phyloP scores from a whole-genome alignment of 2,797 vertebrate species.

The Sebastiscus albofasciatus region DNA sequence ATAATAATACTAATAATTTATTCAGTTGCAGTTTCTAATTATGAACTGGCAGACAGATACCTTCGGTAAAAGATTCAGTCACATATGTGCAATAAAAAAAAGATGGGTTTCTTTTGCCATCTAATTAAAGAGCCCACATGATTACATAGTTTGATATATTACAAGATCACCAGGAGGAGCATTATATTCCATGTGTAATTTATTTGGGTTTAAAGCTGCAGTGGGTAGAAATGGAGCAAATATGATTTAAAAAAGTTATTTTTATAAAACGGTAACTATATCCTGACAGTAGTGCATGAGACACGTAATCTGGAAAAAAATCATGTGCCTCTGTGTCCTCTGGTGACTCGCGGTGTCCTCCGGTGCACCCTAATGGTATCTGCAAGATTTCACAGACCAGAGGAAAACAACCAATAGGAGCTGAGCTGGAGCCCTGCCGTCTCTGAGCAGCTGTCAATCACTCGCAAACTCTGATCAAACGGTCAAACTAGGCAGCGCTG shows the following conservation, averaged over 20 bases:
- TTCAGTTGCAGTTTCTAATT: background rate
- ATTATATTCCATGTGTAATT: background rate
- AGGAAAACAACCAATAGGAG: too few relatives aligned
- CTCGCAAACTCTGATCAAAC: too few relatives aligned
- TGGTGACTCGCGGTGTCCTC: too few relatives aligned
- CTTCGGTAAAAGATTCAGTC: slow-evolving; percentile 13
- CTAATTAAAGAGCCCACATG: slow-evolving; percentile 11
- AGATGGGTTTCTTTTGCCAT: background rate
- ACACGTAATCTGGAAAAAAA: too few relatives aligned
- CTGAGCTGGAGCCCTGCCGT: too few relatives aligned
- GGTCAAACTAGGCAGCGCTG: too few relatives aligned
- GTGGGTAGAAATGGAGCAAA: background rate
- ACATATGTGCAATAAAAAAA: background rate
- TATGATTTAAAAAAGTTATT: background rate
- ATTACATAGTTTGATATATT: slow-evolving; percentile 10
- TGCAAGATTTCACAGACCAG: too few relatives aligned
- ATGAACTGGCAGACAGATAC: background rate
- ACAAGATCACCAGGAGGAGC: background rate
- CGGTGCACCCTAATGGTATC: too few relatives aligned
- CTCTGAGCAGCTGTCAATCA: too few relatives aligned
- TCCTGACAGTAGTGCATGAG: too few relatives aligned
- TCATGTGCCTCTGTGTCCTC: too few relatives aligned
- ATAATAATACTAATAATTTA: background rate
- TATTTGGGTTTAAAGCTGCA: background rate
- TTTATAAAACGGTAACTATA: too few relatives aligned